Conservation (phyloP, 2,888 invertebrate species). For the Philereme vetulata region DNA sequence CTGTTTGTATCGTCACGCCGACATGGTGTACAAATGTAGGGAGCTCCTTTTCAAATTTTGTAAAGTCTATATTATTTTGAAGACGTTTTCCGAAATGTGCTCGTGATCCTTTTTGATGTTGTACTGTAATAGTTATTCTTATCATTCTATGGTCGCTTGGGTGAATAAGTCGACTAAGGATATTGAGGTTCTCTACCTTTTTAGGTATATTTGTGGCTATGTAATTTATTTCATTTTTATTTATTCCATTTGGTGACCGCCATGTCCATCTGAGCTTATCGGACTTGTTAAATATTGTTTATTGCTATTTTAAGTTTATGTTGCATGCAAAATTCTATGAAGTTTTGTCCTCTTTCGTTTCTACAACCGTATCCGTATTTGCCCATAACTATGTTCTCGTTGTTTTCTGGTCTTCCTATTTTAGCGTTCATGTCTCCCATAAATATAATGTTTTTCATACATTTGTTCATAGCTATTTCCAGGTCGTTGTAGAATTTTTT, state of each 20-base stretch:
- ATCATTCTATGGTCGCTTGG: constrained; percentile 11
- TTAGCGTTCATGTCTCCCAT: no score
- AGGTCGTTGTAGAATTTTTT: no score
- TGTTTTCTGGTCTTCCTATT: no score
- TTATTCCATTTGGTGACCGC: constrained; percentile 6
- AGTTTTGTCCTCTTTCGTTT: constrained; percentile 19
- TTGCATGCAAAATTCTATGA: constrained; percentile 16
- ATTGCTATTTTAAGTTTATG: constrained; percentile 22
- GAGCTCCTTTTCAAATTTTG: not conserved
- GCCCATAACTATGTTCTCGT: no score
- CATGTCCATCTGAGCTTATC: constrained; percentile 21
- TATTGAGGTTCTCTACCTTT: constrained; percentile 3
- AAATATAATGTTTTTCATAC: no score
- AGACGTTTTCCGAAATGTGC: not conserved
- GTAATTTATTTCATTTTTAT: constrained; percentile 10
- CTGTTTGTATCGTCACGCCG: not conserved
- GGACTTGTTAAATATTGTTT: constrained; percentile 12
- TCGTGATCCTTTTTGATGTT: constrained; percentile 3
- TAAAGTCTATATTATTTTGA: not conserved
- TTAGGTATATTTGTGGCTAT: constrained; percentile 7
- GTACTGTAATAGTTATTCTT: constrained; percentile 1
- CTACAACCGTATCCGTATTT: no score
- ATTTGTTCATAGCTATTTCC: no score
- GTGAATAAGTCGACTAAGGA: not conserved
- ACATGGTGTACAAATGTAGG: not conserved